Conservation (phyloP, 2,113 vertebrate genomes). For the Hirundichthys speculiger region DNA sequence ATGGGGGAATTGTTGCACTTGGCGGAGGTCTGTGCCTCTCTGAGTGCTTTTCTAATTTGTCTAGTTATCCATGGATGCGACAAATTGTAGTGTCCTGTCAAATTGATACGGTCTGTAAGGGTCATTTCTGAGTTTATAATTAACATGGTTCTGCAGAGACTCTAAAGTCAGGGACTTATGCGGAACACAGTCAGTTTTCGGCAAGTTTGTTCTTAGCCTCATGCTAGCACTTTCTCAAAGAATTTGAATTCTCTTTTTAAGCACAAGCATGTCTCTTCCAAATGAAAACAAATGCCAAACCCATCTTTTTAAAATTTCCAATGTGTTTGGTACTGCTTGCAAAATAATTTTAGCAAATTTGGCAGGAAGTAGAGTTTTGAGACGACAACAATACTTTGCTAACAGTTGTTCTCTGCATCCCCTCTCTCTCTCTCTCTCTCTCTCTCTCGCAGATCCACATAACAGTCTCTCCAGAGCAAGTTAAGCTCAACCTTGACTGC, state of each 20-base stretch:
- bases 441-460: constrained; percentile 89
- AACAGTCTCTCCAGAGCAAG: constrained; percentile 88
- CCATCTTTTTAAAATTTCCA: constrained; percentile 36
- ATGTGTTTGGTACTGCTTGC: constrained; percentile 11
- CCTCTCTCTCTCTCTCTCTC: constrained; percentile 61
- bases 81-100: constrained; percentile 46
- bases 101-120: constrained; percentile 26
- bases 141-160: too few species aligned
- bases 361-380: constrained; percentile 6
- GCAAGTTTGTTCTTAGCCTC: neutral
- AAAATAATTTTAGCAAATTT: constrained; percentile 42
- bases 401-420: constrained; percentile 21
- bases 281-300: constrained; percentile 34
- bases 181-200: constrained; percentile 12
- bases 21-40: too few species aligned
- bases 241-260: constrained; percentile 28
- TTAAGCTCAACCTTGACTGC: constrained; percentile 95
- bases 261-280: constrained; percentile 22
- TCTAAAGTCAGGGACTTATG: too few species aligned
- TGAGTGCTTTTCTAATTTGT: too few species aligned
- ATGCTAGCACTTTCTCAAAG: constrained; percentile 30
- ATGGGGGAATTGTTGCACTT: too few species aligned
- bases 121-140: constrained; percentile 45
- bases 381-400: constrained; percentile 36
- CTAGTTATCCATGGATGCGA: constrained; percentile 55